A percentile compares a stretch with the other conserved stretches of the same genome.
phyloP scores from a whole-genome alignment of 2,797 vertebrate genomes.

The Paratrypauchen microcephalus region DNA sequence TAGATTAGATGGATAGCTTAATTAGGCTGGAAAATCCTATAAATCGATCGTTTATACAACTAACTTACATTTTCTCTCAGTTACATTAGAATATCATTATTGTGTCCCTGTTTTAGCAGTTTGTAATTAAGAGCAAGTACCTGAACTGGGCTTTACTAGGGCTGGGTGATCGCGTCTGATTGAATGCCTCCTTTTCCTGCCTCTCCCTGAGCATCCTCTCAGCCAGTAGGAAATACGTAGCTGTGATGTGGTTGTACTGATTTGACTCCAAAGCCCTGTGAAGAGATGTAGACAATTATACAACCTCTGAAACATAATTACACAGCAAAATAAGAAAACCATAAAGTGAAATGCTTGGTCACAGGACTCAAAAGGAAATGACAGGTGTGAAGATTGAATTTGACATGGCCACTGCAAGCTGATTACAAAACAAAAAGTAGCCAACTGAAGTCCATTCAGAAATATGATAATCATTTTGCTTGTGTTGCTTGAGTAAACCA shows the following conservation, averaged over 20 bases:
- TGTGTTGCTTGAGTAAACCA: slow-evolving; percentile 15
- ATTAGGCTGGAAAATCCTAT: not conserved
- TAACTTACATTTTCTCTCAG: not conserved
- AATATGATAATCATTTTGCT: slow-evolving; percentile 32
- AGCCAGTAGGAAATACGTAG: slow-evolving; percentile 92
- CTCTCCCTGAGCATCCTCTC: slow-evolving; percentile 91
- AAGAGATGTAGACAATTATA: slow-evolving; percentile 10
- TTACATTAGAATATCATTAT: not conserved
- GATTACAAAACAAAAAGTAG: slow-evolving; percentile 47
- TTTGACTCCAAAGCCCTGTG: slow-evolving; percentile 91
- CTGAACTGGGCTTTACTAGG: slow-evolving; percentile 96
- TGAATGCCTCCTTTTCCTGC: slow-evolving; percentile 90
- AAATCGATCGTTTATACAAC: not conserved
- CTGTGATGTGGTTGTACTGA: slow-evolving; percentile 96
- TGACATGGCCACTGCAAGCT: slow-evolving; percentile 43
- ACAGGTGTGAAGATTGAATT: slow-evolving; percentile 42
- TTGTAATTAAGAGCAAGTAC: slow-evolving; percentile 63
- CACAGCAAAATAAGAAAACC: not conserved
- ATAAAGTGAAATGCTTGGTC: not conserved
- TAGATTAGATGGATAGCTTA: not conserved
- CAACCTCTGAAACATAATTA: slow-evolving; percentile 12
- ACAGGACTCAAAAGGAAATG: slow-evolving; percentile 31
- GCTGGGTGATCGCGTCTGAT: slow-evolving; percentile 84
- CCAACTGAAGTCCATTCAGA: slow-evolving; percentile 9
- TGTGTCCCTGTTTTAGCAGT: not conserved